phyloP scores from a whole-genome alignment of 2,797 vertebrate genomes.

The Parotocinclus haroldoi region DNA sequence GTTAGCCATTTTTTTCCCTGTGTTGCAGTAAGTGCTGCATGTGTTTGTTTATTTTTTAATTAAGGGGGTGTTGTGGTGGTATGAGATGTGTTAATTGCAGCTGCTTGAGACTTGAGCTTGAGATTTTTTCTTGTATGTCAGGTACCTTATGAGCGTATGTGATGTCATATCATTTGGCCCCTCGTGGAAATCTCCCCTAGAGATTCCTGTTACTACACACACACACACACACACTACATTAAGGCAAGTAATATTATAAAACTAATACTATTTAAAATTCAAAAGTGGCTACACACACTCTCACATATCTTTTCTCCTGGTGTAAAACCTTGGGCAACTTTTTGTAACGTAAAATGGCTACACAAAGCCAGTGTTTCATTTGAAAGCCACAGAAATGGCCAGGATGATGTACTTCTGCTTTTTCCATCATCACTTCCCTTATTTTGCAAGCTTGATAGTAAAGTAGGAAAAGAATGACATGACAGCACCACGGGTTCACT shows the following conservation, averaged over 20 bases:
- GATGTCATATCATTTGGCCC: constrained; percentile 30
- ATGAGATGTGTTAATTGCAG: constrained; percentile 48
- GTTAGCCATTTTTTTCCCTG: constrained; percentile 10
- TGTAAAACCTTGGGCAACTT: neutral
- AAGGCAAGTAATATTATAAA: neutral
- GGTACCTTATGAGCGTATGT: constrained; percentile 49
- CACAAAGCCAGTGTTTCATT: constrained; percentile 18
- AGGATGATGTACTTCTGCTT: constrained; percentile 37
- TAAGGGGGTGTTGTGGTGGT: neutral
- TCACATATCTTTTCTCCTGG: neutral
- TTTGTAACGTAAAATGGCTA: constrained; percentile 35
- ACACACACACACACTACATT: constrained; percentile 13
- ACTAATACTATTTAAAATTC: neutral
- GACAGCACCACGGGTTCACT: neutral
- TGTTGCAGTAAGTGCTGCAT: constrained; percentile 18
- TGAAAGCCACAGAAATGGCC: constrained; percentile 1
- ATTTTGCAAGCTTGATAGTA: constrained; percentile 10
- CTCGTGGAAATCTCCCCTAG: constrained; percentile 25
- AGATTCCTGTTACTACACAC: constrained; percentile 12
- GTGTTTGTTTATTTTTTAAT: too few species aligned
- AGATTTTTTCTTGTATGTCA: constrained; percentile 46
- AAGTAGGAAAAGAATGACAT: constrained; percentile 5
- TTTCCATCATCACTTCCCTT: constrained; percentile 29
- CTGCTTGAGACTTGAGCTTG: constrained; percentile 46
- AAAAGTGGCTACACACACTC: neutral